A percentile compares a stretch with the other conserved stretches of the same genome.
Conservation (phyloP, 1,140 invertebrate genomes). For the Andrena cerasifolii region DNA sequence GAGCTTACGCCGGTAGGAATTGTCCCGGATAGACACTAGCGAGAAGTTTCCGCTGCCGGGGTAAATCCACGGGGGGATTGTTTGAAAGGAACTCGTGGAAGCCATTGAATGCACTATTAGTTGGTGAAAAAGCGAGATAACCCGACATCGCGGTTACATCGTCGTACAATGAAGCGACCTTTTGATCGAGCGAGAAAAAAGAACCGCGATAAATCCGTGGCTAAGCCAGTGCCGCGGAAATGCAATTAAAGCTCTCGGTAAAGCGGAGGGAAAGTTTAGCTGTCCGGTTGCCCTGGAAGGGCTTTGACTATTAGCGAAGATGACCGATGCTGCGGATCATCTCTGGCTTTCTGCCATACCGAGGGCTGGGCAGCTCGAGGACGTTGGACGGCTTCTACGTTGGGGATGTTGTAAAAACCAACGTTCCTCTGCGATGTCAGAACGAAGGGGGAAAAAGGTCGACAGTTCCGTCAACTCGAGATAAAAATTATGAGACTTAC, state of each 20-base stretch:
- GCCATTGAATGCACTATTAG: constrained; percentile 5
- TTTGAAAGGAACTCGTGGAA: constrained; percentile 4
- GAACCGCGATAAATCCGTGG: constrained; percentile 66
- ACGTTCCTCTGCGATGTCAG: neutral
- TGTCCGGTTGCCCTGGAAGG: neutral
- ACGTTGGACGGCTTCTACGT: constrained; percentile 14
- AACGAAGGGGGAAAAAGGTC: neutral
- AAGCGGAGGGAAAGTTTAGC: constrained; percentile 1
- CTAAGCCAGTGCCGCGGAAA: constrained; percentile 42
- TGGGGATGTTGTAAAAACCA: constrained; percentile 23
- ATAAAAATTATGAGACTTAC: neutral
- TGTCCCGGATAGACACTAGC: too few species aligned
- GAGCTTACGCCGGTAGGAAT: too few species aligned
- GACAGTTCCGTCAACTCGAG: neutral
- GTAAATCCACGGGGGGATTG: neutral
- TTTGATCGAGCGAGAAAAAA: constrained; percentile 61
- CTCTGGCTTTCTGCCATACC: constrained; percentile 22
- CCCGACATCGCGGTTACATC: constrained; percentile 46
- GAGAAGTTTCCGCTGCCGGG: neutral
- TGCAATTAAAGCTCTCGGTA: constrained; percentile 70
- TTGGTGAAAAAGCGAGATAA: neutral
- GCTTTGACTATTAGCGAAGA: constrained; percentile 40
- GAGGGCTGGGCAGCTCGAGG: neutral
- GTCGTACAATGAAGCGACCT: constrained; percentile 33
- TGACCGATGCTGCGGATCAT: constrained; percentile 31